Conservation (phyloP, 2,888 invertebrate species). For the Tolmerus cingulatus region DNA sequence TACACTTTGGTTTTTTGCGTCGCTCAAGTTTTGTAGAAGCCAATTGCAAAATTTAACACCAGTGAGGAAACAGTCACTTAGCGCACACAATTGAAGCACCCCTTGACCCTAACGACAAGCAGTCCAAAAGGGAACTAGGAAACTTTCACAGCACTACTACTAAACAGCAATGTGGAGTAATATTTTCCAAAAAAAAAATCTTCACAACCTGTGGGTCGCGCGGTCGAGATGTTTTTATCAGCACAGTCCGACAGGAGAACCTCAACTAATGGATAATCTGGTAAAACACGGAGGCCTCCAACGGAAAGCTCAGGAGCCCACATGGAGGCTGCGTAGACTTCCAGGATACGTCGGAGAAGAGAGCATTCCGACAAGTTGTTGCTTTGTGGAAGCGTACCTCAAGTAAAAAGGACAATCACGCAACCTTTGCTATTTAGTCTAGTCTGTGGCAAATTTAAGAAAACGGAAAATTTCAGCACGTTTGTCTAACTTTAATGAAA, state of each 20-base stretch:
- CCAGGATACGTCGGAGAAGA: not conserved
- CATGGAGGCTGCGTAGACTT: constrained; percentile 37
- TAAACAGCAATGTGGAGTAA: not conserved
- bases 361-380: constrained; percentile 41
- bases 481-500: constrained; percentile 11
- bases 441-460: constrained; percentile 10
- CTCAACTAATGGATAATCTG: constrained; percentile 45
- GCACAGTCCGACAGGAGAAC: constrained; percentile 46
- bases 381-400: constrained; percentile 22
- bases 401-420: constrained; percentile 28
- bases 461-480: constrained; percentile 10
- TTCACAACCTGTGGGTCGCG: constrained; percentile 3
- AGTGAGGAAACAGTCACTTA: not conserved
- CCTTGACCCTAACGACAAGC: not conserved
- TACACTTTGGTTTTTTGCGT: constrained; percentile 31
- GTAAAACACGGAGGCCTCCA: not conserved
- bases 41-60: not conserved
- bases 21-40: not conserved
- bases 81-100: not conserved
- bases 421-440: not conserved
- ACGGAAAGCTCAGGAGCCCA: constrained; percentile 4
- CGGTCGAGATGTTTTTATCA: constrained; percentile 38
- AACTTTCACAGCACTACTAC: not conserved
- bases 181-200: constrained; percentile 7
- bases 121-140: not conserved